These are phyloP conservation scores for Dolichallabes microphthalmus DNA, from an alignment of 2,113 vertebrate species.

Conservation along the genomic window DNA sequence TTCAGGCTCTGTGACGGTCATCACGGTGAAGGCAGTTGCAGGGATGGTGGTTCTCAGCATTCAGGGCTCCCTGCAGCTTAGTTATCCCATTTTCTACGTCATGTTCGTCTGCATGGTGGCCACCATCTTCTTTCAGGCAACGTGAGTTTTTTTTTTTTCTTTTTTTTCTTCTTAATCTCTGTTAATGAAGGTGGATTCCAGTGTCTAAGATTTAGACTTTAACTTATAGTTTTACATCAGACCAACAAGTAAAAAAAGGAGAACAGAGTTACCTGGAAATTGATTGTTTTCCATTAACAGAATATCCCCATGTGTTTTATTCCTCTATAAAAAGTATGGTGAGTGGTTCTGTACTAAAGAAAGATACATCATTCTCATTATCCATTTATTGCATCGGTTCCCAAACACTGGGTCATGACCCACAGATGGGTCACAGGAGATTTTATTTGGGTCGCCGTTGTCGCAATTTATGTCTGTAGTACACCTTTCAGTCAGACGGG, in stretches of 20 bases:
- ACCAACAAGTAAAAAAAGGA: background rate
- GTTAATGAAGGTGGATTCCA: background rate
- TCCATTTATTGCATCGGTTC: too few relatives aligned
- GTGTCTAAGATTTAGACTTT: background rate
- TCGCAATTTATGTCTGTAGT: too few relatives aligned
- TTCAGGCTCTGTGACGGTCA: slow-evolving; percentile 86
- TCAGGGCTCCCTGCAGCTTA: slow-evolving; percentile 81
- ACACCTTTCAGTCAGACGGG: too few relatives aligned
- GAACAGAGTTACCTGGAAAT: background rate
- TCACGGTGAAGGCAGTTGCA: slow-evolving; percentile 90
- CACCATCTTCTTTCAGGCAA: slow-evolving; percentile 84
- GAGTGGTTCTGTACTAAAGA: too few relatives aligned
- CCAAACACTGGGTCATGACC: too few relatives aligned
- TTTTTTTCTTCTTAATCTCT: background rate
- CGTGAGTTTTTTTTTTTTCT: slow-evolving; percentile 70
- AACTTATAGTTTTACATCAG: background rate
- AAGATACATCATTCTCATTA: too few relatives aligned
- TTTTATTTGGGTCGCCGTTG: too few relatives aligned
- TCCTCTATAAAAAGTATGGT: background rate
- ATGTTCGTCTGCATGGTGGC: slow-evolving; percentile 94
- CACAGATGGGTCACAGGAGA: too few relatives aligned
- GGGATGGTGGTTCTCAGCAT: slow-evolving; percentile 87
- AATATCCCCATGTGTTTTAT: background rate
- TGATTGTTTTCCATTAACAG: background rate
- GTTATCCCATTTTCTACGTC: slow-evolving; percentile 92